Percentiles rank a stretch among this genome's conserved stretches.
Evolutionary conservation across 2,113 vertebrate species (phyloP).

Genomic region (Kryptolebias marmoratus): DNA sequence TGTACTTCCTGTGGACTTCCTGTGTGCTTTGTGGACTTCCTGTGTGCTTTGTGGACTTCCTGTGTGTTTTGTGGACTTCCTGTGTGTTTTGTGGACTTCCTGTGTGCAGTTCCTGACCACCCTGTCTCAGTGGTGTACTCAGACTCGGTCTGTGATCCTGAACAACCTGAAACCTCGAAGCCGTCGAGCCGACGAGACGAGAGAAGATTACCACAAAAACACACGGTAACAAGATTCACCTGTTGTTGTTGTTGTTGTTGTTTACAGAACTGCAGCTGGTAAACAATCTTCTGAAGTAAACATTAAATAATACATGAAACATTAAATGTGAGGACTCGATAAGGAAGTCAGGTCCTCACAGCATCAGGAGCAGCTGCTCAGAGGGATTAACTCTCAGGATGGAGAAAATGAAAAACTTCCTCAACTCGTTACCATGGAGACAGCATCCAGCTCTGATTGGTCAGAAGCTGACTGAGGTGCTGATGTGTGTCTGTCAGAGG

Average conservation of each 20-base stretch:
- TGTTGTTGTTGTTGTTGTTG: neutral
- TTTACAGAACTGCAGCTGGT: too few relatives aligned
- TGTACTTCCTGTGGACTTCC: too few relatives aligned
- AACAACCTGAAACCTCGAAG: constrained; percentile 90
- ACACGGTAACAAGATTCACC: constrained; percentile 81
- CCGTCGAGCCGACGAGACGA: constrained; percentile 85
- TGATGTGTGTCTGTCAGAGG: constrained; percentile 78
- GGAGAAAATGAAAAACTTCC: neutral
- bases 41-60: too few relatives aligned
- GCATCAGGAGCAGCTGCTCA: neutral
- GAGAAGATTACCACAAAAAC: constrained; percentile 89
- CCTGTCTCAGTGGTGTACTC: constrained; percentile 93
- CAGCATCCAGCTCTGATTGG: neutral
- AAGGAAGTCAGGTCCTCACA: too few relatives aligned
- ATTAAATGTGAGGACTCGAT: too few relatives aligned
- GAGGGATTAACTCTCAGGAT: constrained; percentile 7
- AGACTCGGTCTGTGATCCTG: constrained; percentile 89
- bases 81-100: constrained; percentile 3
- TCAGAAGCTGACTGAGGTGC: neutral
- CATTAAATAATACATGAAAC: too few relatives aligned
- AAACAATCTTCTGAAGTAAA: too few relatives aligned
- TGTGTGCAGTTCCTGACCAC: constrained; percentile 87
- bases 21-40: neutral
- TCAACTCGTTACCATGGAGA: constrained; percentile 11
- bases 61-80: neutral